phyloP scores from a whole-genome alignment of 2,797 vertebrate genomes.

The Petrocephalus sullivani region DNA sequence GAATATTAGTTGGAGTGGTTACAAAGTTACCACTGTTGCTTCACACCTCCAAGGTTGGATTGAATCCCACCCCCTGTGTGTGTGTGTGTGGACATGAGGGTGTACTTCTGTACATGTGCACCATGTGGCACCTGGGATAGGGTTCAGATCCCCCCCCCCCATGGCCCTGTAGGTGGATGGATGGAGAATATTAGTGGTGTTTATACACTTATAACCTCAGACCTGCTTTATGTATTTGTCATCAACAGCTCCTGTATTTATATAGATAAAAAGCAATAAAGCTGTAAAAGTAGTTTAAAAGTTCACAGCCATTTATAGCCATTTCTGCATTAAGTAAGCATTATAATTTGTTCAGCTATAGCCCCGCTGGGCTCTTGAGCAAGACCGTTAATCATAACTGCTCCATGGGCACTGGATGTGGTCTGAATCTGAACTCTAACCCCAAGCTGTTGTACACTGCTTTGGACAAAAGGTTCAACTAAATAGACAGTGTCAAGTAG shows the following conservation, averaged over 20 bases:
- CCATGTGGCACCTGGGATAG: not conserved
- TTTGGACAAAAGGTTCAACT: not conserved
- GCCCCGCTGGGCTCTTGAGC: not conserved
- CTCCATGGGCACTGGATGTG: not conserved
- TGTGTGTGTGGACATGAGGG: not conserved
- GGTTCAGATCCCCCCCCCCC: not conserved
- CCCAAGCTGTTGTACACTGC: not conserved
- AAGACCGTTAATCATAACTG: not conserved
- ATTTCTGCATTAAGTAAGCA: not conserved
- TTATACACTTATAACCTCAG: not conserved
- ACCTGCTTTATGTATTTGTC: not conserved
- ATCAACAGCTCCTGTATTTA: not conserved
- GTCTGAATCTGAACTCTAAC: not conserved
- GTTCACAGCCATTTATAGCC: not conserved
- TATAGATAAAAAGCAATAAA: not conserved
- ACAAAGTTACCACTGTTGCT: too few species aligned
- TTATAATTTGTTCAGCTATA: not conserved
- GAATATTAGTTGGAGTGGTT: too few species aligned
- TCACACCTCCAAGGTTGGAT: too few species aligned
- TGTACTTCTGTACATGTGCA: not conserved
- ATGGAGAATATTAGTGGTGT: not conserved
- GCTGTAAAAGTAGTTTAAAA: not conserved
- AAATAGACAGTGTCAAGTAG: not conserved
- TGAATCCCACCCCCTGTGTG: not conserved
- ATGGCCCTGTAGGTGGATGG: not conserved